Base-by-base conservation (phyloP, 2,113 vertebrate species). In the Chroicocephalus ridibundus region DNA sequence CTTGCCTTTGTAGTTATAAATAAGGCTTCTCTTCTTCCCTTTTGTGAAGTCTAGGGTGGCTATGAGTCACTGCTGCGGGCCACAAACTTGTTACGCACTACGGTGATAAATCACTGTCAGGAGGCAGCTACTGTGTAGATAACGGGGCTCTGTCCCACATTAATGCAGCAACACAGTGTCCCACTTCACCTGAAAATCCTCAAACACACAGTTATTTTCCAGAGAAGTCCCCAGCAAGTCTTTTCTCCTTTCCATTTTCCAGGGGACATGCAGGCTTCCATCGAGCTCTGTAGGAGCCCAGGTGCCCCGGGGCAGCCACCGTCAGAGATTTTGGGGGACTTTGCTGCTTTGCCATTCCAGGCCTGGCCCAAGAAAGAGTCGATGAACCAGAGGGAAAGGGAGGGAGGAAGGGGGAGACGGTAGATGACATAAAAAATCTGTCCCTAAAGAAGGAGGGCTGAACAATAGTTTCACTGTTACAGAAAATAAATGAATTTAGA, bases 21-120 rank as follows among this genome's bases (percentile, higher is more conserved):
- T 89, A 84, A 90, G 68, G 34, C 34, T 92, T 52, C 70, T 82
- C 87, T 74, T 92, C 71, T 82, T 83, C n/a, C 46, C 47, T 84
- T 94, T 92, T 94, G 76, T 89, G 72, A 88, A 62, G 82, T 86
- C 46, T 72, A 51, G 86, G 51, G 42, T 93, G 77, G 57, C 88
- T 94, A 89, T 95, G 92, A 92, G 93, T 96, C 97, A 87, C 86
- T 90, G 72, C 55, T 96, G 81, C 52, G 83, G 79, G 80, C 85
- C 92, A 94, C 71, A 95, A 96, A 90, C 78, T 51, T 93, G 55
- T 82, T 88, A 71, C 57, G 61, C 82, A 46, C 83, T 81, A 42
- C 7, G 2, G 82, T 68, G 88, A 96, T 97, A 96, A 96, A 96
- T 96, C 95, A 90, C 47, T 89, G 78, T 92, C 76, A 65, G 51